Percentiles rank a stretch among this genome's conserved stretches.
Conservation (phyloP, 2,113 vertebrate genomes). For the Craseonycteris thonglongyai region DNA sequence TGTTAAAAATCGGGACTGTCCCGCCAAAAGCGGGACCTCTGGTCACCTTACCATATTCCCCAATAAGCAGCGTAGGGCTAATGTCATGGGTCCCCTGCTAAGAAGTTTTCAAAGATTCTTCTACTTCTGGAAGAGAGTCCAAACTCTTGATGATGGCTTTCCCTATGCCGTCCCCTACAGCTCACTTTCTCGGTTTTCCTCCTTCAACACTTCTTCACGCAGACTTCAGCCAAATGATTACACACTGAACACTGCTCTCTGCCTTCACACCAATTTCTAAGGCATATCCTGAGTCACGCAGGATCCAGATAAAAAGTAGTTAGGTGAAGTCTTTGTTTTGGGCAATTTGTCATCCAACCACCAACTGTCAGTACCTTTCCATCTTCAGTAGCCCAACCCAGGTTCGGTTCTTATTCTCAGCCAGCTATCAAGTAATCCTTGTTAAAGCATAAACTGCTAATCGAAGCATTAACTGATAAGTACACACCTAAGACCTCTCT, state of each 20-base stretch:
- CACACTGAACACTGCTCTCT: not conserved
- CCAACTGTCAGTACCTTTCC: not conserved
- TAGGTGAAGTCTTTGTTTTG: not conserved
- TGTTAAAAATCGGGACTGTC: too few species aligned
- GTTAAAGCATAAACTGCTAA: not conserved
- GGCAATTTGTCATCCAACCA: not conserved
- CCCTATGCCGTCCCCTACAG: not conserved
- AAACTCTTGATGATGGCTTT: not conserved
- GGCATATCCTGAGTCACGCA: not conserved
- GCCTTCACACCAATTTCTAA: not conserved
- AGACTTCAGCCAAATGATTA: not conserved
- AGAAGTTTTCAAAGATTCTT: not conserved
- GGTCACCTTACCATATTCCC: too few species aligned
- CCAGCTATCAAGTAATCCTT: not conserved
- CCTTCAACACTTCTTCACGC: not conserved
- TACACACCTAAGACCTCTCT: not conserved
- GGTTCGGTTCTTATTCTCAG: not conserved
- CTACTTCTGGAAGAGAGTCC: not conserved
- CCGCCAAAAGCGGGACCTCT: too few species aligned
- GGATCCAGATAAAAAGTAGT: not conserved
- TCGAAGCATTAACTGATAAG: not conserved
- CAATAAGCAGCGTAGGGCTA: not conserved
- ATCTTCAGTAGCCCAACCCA: not conserved
- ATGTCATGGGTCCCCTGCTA: not conserved
- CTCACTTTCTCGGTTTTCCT: not conserved